Evolutionary conservation across 2,797 vertebrate species (phyloP).

Genomic region (Myoxocephalus aenaeus): DNA sequence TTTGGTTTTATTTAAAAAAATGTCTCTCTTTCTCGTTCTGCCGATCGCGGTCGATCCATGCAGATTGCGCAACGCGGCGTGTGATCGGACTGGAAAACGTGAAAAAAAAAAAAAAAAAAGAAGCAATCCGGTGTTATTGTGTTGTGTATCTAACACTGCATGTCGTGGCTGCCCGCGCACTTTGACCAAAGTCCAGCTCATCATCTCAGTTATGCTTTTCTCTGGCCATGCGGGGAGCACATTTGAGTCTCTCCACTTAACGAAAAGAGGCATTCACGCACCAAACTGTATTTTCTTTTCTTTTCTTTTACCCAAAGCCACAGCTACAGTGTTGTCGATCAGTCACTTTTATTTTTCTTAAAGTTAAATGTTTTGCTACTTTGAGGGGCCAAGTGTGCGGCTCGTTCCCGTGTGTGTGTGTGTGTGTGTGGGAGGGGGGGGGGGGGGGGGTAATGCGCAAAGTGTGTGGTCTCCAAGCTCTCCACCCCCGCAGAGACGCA

Average conservation of each 20-base stretch:
- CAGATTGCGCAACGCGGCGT: slow-evolving; percentile 74
- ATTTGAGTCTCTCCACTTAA: slow-evolving; percentile 29
- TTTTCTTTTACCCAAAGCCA: background rate
- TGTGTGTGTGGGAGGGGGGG: slow-evolving; percentile 34
- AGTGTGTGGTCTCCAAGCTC: slow-evolving; percentile 81
- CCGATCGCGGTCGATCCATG: slow-evolving; percentile 39
- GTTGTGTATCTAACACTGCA: background rate
- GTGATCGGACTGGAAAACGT: slow-evolving; percentile 36
- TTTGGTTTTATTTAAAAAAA: slow-evolving; percentile 12
- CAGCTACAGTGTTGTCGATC: background rate
- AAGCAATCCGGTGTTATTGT: background rate
- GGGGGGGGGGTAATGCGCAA: slow-evolving; percentile 69
- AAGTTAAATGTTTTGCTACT: slow-evolving; percentile 55
- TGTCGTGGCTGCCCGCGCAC: background rate
- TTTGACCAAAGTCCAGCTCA: slow-evolving; percentile 25
- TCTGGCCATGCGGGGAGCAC: slow-evolving; percentile 69
- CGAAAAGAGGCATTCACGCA: slow-evolving; percentile 13
- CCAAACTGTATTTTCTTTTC: background rate
- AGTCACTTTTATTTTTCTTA: slow-evolving; percentile 1
- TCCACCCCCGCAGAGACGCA: slow-evolving; percentile 75
- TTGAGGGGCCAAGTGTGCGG: slow-evolving; percentile 46
- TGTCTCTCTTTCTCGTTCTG: slow-evolving; percentile 8
- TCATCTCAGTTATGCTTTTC: slow-evolving; percentile 19
- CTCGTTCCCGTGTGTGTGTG: slow-evolving; percentile 44
- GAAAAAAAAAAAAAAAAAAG: slow-evolving; percentile 35